Conservation (phyloP, 2,113 vertebrate genomes). For the Chauna torquata region DNA sequence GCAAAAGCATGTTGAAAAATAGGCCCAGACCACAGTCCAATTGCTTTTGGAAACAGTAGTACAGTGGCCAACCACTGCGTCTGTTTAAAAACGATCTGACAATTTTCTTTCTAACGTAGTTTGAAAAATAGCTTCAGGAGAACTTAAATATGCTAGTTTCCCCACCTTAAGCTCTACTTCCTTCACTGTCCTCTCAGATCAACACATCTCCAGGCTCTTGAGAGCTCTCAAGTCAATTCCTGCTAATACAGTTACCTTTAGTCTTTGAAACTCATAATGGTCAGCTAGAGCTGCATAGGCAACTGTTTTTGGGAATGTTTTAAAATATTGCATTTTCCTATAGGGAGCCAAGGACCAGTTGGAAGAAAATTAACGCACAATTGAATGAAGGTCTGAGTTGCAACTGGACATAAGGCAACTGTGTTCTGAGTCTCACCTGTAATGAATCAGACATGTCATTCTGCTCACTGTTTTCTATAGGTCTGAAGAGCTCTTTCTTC, state of each 20-base stretch:
- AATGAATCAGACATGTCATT: slow-evolving; percentile 55
- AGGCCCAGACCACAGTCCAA: neutral
- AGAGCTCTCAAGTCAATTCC: neutral
- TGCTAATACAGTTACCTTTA: neutral
- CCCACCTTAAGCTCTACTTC: neutral
- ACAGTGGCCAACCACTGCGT: neutral
- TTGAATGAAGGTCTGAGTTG: neutral
- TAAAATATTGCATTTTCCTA: neutral
- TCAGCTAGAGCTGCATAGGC: neutral
- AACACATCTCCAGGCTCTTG: neutral
- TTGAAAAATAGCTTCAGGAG: neutral
- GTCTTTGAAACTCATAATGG: neutral
- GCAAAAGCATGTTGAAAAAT: neutral
- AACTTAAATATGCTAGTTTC: neutral
- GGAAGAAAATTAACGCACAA: neutral
- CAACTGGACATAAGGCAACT: neutral
- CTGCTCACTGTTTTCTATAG: slow-evolving; percentile 82
- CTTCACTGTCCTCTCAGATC: neutral
- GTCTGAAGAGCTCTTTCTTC: slow-evolving; percentile 90
- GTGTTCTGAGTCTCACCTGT: slow-evolving; percentile 73
- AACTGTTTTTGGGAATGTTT: neutral
- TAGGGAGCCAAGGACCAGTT: neutral
- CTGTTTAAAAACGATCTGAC: neutral
- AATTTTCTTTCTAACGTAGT: neutral
- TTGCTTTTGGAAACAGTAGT: neutral